Conservation (phyloP, 2,888 invertebrate species). For the Cerastis rubricosa region DNA sequence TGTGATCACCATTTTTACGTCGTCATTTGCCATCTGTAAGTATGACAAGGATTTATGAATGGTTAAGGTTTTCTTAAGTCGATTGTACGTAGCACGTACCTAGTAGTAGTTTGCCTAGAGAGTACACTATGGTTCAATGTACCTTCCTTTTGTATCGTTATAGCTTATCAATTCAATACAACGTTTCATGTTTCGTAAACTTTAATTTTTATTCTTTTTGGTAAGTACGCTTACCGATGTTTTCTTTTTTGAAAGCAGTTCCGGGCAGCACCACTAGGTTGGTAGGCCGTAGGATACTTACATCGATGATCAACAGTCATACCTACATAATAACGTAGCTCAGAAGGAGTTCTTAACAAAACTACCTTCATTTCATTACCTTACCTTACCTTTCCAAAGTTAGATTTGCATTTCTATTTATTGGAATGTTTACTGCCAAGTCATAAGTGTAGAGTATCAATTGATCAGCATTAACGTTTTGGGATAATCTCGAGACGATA, state of each 20-base stretch:
- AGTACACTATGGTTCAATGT: not conserved
- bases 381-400: not conserved
- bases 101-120: not conserved
- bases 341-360: not conserved
- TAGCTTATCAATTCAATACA: constrained; percentile 1
- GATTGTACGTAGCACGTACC: not conserved
- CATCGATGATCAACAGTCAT: not conserved
- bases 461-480: constrained; percentile 14
- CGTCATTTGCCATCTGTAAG: not conserved
- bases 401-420: not conserved
- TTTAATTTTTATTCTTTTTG: not conserved
- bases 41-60: not conserved
- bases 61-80: not conserved
- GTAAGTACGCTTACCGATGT: not conserved
- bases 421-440: not conserved
- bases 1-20: not conserved
- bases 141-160: not conserved
- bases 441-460: not conserved
- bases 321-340: not conserved
- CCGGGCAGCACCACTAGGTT: not conserved
- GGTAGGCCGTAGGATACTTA: not conserved
- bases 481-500: constrained; percentile 4
- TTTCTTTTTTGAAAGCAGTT: not conserved
- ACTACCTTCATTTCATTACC: not conserved
- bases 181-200: not conserved